Conservation (phyloP, 2,797 vertebrate species). For the Vultur gryphus region DNA sequence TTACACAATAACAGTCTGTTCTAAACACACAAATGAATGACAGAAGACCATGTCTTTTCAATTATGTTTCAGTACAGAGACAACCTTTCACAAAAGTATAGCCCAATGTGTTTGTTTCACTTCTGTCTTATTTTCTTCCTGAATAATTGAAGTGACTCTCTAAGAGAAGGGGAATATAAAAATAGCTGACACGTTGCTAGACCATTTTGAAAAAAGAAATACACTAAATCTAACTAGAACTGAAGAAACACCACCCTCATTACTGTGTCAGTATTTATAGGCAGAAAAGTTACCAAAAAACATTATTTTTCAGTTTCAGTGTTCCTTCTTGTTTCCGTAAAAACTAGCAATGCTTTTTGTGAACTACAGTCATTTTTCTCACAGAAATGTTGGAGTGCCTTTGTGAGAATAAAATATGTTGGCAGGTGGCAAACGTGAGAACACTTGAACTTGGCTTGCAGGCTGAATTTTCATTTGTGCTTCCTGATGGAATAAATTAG, state of each 20-base stretch:
- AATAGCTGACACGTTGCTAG: background rate
- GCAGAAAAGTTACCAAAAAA: background rate
- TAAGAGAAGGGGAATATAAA: background rate
- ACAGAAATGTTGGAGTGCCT: background rate
- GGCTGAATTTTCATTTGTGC: background rate
- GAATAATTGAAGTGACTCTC: background rate
- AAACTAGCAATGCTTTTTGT: background rate
- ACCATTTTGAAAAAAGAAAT: background rate
- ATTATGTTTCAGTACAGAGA: background rate
- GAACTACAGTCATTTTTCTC: background rate
- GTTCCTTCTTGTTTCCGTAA: background rate
- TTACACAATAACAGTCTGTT: background rate
- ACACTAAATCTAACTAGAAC: background rate
- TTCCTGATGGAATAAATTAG: background rate
- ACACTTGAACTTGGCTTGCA: background rate
- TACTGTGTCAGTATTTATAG: background rate
- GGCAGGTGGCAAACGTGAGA: slow-evolving; percentile 9
- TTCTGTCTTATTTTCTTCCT: background rate
- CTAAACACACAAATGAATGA: background rate
- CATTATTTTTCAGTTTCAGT: background rate
- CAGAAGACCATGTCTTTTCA: background rate
- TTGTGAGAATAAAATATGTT: background rate
- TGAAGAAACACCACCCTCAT: background rate
- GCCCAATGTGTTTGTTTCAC: background rate
- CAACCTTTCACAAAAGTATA: background rate